Evolutionary conservation across 2,797 vertebrate genomes (phyloP), one percentile per base, ranked within the genome.

Genomic region (Sitta carolinensis): DNA sequence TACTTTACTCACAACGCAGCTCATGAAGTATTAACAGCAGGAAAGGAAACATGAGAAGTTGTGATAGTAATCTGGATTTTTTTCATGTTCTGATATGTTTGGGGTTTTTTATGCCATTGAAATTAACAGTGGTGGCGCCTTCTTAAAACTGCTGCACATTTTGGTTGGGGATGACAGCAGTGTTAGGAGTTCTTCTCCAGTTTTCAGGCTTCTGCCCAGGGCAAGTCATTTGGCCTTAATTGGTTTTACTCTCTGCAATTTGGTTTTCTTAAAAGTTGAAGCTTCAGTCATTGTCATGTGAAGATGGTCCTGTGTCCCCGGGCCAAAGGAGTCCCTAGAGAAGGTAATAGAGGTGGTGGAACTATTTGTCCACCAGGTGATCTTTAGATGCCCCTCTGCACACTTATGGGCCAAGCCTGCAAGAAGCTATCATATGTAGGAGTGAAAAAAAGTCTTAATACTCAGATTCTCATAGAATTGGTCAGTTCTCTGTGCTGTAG

Each of bases 231-330:
- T 1, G 18, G 23, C 43, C 32, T 40, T 88, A 63, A 79, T 54
- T 90, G 59, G 29, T 84, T 95, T 91, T 89, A 10, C 34, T 70
- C 9, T 73, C 63, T 76, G 55, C 45, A 84, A 55, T 76, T 88
- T 51, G 79, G 55, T 81, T 82, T 73, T 86, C 73, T 81, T 86
- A 63, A 48, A 88, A 86, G 80, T 70, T 88, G 59, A 90, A 69
- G 19, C 42, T 82, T 63, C 45, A 84, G 40, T 63, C 74, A 59
- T 45, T 90, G 61, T 78, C 32, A n/a, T 69, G 40, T 62, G 58
- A 91, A 92, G 81, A 90, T 32, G 30, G 32, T 76, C 36, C 34
- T 32, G 34, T 54, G 13, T 70, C 43, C 23, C 15, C 0, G 0
- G 48, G 73, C 34, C 68, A 62, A 93, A 58, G 51, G 45, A 55